phyloP scores from a whole-genome alignment of 2,888 invertebrate genomes.

The Pandemis heparana region DNA sequence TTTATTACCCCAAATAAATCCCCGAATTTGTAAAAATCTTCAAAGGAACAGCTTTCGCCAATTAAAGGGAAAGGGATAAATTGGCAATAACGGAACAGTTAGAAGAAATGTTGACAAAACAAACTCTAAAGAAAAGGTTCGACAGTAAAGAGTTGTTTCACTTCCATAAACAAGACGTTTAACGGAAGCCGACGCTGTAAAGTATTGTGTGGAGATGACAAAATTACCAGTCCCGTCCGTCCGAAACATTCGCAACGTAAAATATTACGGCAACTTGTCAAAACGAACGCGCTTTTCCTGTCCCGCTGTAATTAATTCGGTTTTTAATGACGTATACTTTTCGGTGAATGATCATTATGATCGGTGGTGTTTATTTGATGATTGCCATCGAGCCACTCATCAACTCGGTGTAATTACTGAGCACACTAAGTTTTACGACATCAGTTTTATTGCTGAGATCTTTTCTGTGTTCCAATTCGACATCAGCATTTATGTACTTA shows the following conservation, averaged over 20 bases:
- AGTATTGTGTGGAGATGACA: constrained; percentile 26
- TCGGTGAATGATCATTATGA: constrained; percentile 49
- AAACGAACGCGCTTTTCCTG: constrained; percentile 36
- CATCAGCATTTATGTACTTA: constrained; percentile 18
- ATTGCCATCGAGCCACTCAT: constrained; percentile 55
- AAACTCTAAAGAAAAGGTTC: constrained; percentile 31
- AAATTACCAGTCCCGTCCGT: constrained; percentile 22
- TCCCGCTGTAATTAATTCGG: constrained; percentile 31
- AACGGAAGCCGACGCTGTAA: constrained; percentile 31
- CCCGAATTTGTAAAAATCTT: constrained; percentile 47
- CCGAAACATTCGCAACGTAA: constrained; percentile 29
- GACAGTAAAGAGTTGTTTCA: constrained; percentile 38
- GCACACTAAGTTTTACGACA: constrained; percentile 64
- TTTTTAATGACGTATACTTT: constrained; percentile 45
- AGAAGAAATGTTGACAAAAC: constrained; percentile 41
- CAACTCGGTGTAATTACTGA: constrained; percentile 55
- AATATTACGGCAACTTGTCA: constrained; percentile 38
- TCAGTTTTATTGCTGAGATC: constrained; percentile 58
- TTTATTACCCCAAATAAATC: constrained; percentile 70
- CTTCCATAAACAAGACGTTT: constrained; percentile 27
- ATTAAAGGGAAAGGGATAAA: constrained; percentile 45
- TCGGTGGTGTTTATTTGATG: constrained; percentile 59
- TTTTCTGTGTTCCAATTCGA: constrained; percentile 54
- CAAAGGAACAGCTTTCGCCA: constrained; percentile 49
- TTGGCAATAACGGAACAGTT: constrained; percentile 48